Percentiles rank a stretch among this genome's conserved stretches.
These are phyloP conservation scores for Meliscaeva auricollis DNA, from an alignment of 2,888 invertebrate species.

Conservation along the genomic window DNA sequence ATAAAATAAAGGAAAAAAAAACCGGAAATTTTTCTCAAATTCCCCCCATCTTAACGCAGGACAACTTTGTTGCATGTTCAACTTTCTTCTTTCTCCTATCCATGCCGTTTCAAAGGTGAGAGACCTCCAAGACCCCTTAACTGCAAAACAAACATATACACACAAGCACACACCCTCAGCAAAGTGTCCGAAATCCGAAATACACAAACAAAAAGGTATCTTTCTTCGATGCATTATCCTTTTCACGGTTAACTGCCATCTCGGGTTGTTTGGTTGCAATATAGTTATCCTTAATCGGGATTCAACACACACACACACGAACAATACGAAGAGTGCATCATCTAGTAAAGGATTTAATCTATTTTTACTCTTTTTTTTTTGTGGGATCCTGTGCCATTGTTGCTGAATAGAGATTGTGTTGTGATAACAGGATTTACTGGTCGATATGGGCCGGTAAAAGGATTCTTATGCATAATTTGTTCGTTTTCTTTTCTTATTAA, in stretches of 20 bases:
- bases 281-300: conserved; percentile 55
- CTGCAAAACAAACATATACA: conserved; percentile 50
- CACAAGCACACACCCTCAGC: conserved; percentile 33
- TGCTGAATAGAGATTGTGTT: conserved; percentile 64
- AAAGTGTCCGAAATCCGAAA: conserved; percentile 32
- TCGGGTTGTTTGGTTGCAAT: conserved; percentile 42
- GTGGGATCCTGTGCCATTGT: conserved; percentile 53
- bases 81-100: conserved; percentile 39
- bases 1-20: conserved; percentile 48
- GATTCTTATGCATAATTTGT: conserved; percentile 72
- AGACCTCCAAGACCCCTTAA: conserved; percentile 70
- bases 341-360: conserved; percentile 74
- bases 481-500: conserved; percentile 53
- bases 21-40: conserved; percentile 44
- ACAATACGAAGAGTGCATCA: conserved; percentile 41
- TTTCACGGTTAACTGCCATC: conserved; percentile 67
- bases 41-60: conserved; percentile 32
- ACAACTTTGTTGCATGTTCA: conserved; percentile 21
- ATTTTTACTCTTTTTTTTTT: conserved; percentile 38
- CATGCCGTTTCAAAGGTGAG: conserved; percentile 53
- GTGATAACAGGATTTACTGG: conserved; percentile 75
- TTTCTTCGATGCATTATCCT: conserved; percentile 45
- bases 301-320: conserved; percentile 5
- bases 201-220: not conserved
- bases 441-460: conserved; percentile 59